A percentile compares a stretch with the other conserved stretches of the same genome.
These are phyloP conservation scores for Drosophila erecta DNA, from an alignment of 1,140 invertebrate genomes.

Conservation along the genomic window DNA sequence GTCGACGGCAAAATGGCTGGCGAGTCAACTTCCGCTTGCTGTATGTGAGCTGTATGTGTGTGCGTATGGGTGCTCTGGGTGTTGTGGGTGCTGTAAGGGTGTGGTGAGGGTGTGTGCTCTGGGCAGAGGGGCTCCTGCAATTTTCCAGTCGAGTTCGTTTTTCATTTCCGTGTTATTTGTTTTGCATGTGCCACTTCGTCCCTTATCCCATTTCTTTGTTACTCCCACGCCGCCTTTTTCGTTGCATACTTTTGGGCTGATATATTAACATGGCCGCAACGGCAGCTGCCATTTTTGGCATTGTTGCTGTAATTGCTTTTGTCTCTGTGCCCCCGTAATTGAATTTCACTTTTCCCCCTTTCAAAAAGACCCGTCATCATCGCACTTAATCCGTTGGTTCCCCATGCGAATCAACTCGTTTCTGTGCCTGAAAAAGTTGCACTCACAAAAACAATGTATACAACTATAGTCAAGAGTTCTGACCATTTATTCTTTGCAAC, in stretches of 20 bases:
- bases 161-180: constrained; percentile 81
- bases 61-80: constrained; percentile 14
- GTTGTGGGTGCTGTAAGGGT: not conserved
- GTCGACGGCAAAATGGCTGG: constrained; percentile 61
- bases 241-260: constrained; percentile 45
- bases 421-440: not conserved
- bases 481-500: no score
- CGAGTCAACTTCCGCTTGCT: constrained; percentile 65
- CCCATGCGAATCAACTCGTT: constrained; percentile 12
- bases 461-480: no score
- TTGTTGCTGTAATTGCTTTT: constrained; percentile 66
- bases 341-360: constrained; percentile 56
- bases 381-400: constrained; percentile 29
- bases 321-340: constrained; percentile 64
- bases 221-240: constrained; percentile 27
- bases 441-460: not conserved
- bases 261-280: constrained; percentile 68
- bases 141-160: constrained; percentile 80
- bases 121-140: constrained; percentile 51
- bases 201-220: constrained; percentile 33
- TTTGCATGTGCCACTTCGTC: constrained; percentile 58
- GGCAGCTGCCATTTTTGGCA: constrained; percentile 63
- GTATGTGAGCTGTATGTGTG: constrained; percentile 11
- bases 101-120: constrained; percentile 9
- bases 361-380: constrained; percentile 12